phyloP scores from a whole-genome alignment of 2,113 vertebrate genomes.

The Rattus norvegicus region DNA sequence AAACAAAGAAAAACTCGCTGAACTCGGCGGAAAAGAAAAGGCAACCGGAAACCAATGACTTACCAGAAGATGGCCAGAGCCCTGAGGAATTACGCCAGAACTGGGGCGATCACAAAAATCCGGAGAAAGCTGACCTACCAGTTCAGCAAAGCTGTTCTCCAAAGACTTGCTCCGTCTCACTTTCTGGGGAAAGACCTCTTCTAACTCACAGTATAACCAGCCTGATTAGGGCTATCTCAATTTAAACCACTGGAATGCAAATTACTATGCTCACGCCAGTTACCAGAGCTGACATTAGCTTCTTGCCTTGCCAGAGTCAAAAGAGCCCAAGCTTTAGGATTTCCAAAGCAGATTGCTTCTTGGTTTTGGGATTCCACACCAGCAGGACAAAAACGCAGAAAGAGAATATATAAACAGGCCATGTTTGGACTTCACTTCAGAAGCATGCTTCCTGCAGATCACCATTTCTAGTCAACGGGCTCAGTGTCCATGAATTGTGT shows the following conservation, averaged over 20 bases:
- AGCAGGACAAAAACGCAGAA: not conserved
- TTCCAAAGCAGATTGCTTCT: not conserved
- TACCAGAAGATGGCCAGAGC: constrained; percentile 99
- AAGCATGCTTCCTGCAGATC: not conserved
- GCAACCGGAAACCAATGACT: constrained; percentile 98
- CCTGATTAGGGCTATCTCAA: constrained; percentile 86
- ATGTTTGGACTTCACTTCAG: not conserved
- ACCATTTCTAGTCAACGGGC: no score
- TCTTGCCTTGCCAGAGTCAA: not conserved
- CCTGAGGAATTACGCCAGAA: constrained; percentile 96
- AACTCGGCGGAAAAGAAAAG: constrained; percentile 96
- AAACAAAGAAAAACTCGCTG: constrained; percentile 97
- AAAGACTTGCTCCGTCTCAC: constrained; percentile 88
- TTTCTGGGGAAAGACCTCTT: constrained; percentile 84
- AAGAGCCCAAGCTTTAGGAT: constrained; percentile 41
- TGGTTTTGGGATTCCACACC: no score
- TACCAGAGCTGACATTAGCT: constrained; percentile 84
- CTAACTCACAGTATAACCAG: constrained; percentile 80
- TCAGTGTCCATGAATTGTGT: not conserved
- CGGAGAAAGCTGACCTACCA: constrained; percentile 97
- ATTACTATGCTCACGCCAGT: constrained; percentile 85
- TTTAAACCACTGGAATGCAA: constrained; percentile 85
- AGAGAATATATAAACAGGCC: not conserved
- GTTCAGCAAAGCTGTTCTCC: constrained; percentile 93
- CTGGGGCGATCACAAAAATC: constrained; percentile 96